phyloP scores from a whole-genome alignment of 1,140 invertebrate genomes.

The Calosoma granatense region DNA sequence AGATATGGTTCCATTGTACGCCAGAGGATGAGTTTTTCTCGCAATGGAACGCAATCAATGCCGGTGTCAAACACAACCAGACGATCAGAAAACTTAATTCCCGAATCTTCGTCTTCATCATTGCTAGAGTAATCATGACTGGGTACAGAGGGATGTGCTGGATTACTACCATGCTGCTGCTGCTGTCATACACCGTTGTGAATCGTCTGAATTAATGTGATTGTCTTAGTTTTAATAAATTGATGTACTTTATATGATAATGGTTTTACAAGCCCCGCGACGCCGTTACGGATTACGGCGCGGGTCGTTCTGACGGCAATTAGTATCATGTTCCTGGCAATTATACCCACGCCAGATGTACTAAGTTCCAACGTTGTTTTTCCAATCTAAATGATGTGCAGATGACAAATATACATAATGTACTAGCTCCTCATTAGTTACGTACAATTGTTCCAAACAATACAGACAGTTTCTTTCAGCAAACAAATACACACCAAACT shows the following conservation, averaged over 20 bases:
- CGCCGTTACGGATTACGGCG: neutral
- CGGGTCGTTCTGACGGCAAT: neutral
- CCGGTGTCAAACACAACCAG: neutral
- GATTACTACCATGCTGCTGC: neutral
- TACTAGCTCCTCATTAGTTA: no score
- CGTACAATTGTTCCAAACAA: no score
- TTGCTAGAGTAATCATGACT: neutral
- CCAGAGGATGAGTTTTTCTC: no score
- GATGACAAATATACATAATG: no score
- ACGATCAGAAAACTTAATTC: neutral
- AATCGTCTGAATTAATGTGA: slow-evolving; percentile 3
- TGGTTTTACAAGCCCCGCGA: neutral
- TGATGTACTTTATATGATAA: slow-evolving; percentile 7
- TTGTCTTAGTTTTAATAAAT: slow-evolving; percentile 7
- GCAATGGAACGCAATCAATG: neutral
- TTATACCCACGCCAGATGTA: neutral
- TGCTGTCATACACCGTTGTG: neutral
- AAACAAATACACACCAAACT: no score
- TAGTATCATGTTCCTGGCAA: neutral
- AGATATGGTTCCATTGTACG: no score
- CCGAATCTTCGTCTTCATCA: neutral
- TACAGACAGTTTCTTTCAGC: no score
- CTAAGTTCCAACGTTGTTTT: no score
- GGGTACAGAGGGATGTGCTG: neutral
- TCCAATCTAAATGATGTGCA: no score